These are phyloP conservation scores for Pseudococcus viburni DNA, from an alignment of 2,888 invertebrate genomes.

Conservation along the genomic window DNA sequence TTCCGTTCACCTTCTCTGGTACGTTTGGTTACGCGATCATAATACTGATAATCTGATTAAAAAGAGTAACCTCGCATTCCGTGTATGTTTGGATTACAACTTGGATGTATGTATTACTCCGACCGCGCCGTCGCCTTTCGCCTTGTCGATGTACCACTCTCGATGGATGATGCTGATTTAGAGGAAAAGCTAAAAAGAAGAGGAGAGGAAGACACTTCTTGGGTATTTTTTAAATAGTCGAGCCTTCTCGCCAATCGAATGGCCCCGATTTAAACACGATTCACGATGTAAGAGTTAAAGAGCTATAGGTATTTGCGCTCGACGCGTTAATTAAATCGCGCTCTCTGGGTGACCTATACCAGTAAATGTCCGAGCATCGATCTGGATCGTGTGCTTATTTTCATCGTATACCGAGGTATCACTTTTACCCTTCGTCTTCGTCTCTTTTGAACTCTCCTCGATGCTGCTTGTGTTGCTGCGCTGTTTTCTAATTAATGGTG, in stretches of 20 bases:
- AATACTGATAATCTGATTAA: slow-evolving; percentile 63
- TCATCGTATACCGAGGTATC: background rate
- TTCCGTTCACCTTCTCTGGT: slow-evolving; percentile 60
- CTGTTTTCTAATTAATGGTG: background rate
- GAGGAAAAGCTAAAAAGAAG: background rate
- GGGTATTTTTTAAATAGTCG: background rate
- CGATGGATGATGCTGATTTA: slow-evolving; percentile 19
- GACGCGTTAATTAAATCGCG: slow-evolving; percentile 42
- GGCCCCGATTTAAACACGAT: slow-evolving; percentile 33
- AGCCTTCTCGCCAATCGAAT: slow-evolving; percentile 4
- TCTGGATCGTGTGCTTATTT: slow-evolving; percentile 41
- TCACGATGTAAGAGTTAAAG: slow-evolving; percentile 18
- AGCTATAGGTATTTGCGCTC: slow-evolving; percentile 12
- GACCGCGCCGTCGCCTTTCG: slow-evolving; percentile 5
- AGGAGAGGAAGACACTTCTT: background rate
- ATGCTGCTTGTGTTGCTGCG: background rate
- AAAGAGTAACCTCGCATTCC: slow-evolving; percentile 60
- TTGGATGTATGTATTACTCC: slow-evolving; percentile 13
- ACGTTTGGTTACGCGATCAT: slow-evolving; percentile 57
- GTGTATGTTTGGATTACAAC: slow-evolving; percentile 60
- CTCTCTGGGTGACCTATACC: slow-evolving; percentile 31
- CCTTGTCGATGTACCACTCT: slow-evolving; percentile 17
- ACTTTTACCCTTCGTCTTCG: background rate
- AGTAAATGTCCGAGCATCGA: slow-evolving; percentile 29
- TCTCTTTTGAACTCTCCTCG: background rate